These are phyloP conservation scores for Acanthochromis polyacanthus DNA, from an alignment of 2,113 vertebrate genomes.

Conservation along the genomic window DNA sequence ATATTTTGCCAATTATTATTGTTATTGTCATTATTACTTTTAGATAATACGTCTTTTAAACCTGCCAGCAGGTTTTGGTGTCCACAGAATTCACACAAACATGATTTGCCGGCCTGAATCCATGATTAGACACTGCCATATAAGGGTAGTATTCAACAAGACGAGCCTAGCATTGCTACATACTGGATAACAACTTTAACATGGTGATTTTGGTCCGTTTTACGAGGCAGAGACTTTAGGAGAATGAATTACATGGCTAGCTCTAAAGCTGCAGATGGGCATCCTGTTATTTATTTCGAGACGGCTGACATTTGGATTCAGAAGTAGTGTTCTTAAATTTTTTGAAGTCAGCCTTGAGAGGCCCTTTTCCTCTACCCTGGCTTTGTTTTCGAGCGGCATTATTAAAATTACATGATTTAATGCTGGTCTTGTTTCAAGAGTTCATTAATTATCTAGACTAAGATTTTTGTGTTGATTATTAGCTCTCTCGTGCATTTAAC, in stretches of 20 bases:
- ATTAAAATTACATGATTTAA: conserved; percentile 70
- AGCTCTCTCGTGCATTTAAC: conserved; percentile 67
- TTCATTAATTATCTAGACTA: conserved; percentile 73
- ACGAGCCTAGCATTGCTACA: conserved; percentile 19
- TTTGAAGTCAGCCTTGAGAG: conserved; percentile 60
- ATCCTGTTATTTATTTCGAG: conserved; percentile 69
- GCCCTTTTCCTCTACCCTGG: conserved; percentile 19
- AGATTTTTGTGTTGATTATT: conserved; percentile 60
- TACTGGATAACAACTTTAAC: conserved; percentile 50
- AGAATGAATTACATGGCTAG: conserved; percentile 34
- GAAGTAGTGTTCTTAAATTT: conserved; percentile 54
- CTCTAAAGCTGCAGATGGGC: conserved; percentile 44
- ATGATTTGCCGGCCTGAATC: conserved; percentile 69
- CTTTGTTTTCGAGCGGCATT: conserved; percentile 57
- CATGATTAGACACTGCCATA: conserved; percentile 28
- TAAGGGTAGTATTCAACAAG: conserved; percentile 44
- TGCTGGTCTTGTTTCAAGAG: conserved; percentile 63
- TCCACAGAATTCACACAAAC: too few species aligned
- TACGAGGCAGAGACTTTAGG: conserved; percentile 37
- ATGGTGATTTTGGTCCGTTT: conserved; percentile 48
- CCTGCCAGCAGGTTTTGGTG: too few species aligned
- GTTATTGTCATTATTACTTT: too few species aligned
- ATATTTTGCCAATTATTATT: too few species aligned
- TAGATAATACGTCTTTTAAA: too few species aligned
- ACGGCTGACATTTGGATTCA: conserved; percentile 68